Evolutionary conservation across 2,888 invertebrate genomes (phyloP).

Genomic region (Nephrotoma flavescens): DNA sequence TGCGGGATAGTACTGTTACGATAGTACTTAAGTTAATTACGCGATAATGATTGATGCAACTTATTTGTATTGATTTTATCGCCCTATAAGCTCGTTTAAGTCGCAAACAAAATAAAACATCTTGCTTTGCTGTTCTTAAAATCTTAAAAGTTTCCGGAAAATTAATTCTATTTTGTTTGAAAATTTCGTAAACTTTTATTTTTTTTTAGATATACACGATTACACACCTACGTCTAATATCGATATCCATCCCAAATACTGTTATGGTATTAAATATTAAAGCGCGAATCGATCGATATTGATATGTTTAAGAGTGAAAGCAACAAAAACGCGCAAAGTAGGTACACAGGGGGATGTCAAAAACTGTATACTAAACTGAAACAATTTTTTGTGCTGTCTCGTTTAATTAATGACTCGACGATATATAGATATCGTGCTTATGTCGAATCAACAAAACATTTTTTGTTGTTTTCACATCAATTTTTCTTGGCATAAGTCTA

Average conservation of each 20-base stretch:
- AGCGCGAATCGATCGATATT: neutral
- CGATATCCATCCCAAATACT: neutral
- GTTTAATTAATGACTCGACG: neutral
- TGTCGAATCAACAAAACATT: neutral
- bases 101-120: neutral
- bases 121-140: neutral
- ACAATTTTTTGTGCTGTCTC: neutral
- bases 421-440: neutral
- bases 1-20: neutral
- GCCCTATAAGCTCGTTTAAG: neutral
- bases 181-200: neutral
- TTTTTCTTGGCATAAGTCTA: no score
- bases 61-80: neutral
- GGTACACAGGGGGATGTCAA: no score
- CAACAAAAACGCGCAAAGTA: neutral
- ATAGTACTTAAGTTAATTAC: neutral
- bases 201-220: no score
- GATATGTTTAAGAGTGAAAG: neutral
- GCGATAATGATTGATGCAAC: neutral
- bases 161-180: neutral
- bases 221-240: neutral
- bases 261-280: neutral
- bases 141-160: neutral
- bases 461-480: neutral
- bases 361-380: neutral